Base-by-base conservation (phyloP, 2,888 invertebrate genomes). In the Chironomus tentans region DNA sequence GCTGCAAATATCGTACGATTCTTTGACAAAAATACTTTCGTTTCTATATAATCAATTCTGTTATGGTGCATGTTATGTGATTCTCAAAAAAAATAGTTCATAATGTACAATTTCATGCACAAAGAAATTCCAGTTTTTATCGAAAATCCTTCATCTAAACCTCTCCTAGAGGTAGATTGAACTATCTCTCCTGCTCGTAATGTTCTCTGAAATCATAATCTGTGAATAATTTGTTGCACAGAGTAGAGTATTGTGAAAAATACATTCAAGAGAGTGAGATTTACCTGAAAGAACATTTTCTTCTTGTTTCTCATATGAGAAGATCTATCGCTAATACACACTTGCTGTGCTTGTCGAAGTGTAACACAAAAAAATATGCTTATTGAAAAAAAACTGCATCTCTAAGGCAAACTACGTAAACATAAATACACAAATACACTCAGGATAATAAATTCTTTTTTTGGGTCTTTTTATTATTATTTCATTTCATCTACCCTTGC, bases 301-400 rank as follows among this genome's bases (percentile, higher is more conserved):
- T 18, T 50, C 50, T 18, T 56, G 15, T 18, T 56, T 7, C n/a
- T 15, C n/a, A 2, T 38, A 62, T 21, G 10, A 15, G 12, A 18
- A 21, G 38, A 46, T 10, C 7, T 69, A 38, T 10, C 46, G 47
- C 46, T 46, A 69, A 69, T 28, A 68, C 68, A 38, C 70, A 70
- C 70, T 70, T 70, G 70, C 70, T 70, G 70, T 70, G 70, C 56
- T 50, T 70, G 22, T 56, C 50, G 70, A 70, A 50, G 70, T 50
- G 70, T 70, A 70, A 50, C 69, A 69, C 15, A 46, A n/a, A 69
- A 47, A n/a, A 38, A 12, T 38, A 10, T 69, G 69, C 38, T 68
- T 68, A 70, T 18, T 46, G 70, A 56, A 70, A n/a, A 47, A 47
- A 47, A 47, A 22, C 13, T 70, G 70, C 70, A 70, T 70, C 50